Evolutionary conservation across 92 coral and sea anemone species (phyloP), one percentile per base, ranked within the genome.

Genomic region (Heteractis magnifica): DNA sequence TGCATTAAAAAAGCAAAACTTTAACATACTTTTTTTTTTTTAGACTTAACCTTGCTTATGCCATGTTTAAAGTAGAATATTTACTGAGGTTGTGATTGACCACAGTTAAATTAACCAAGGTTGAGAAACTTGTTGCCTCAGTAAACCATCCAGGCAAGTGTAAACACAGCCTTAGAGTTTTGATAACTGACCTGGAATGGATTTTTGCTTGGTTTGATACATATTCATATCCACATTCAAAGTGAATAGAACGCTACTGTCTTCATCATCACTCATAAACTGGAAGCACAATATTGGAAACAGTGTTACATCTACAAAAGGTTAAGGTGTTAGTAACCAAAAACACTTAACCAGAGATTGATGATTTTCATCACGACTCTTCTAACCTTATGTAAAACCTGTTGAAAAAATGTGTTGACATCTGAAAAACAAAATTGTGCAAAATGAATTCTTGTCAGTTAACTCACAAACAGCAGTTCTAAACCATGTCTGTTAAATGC

Each of bases 231-330:
- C 94, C 56, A 94, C 90, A 13, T 84, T 82, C 59, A 94, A 86
- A 26, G 89, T 86, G 68, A 97, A 97, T 79, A 92, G 78, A 49
- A 97, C 86, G 34, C 89, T 83, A 49, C 88, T 83, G 51, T 97
- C 98, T 34, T 97, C 99, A 68, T 97, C 99, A 87, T 97, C 99
- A 9, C 94, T 93, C 19, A 97, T 87, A 79, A 94, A 92, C 99
- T 97, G 52, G 79, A 84, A 59, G 58, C 73, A 34, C 44, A 34
- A 34, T 34, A 34, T 34, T 34, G 44, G 44, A 86, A 51, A 56
- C 16, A 21, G 55, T 73, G 58, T 53, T 53, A 53, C 1, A 0
- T 12, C 58, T 53, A 12, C 58, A 53, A 8, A 53, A 53, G 10
- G 44, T 34, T 34, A 34, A 34, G 44, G 44, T 58, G 64, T 58